These are phyloP conservation scores for Florisuga fusca DNA, from an alignment of 2,797 vertebrate genomes.

Conservation along the genomic window DNA sequence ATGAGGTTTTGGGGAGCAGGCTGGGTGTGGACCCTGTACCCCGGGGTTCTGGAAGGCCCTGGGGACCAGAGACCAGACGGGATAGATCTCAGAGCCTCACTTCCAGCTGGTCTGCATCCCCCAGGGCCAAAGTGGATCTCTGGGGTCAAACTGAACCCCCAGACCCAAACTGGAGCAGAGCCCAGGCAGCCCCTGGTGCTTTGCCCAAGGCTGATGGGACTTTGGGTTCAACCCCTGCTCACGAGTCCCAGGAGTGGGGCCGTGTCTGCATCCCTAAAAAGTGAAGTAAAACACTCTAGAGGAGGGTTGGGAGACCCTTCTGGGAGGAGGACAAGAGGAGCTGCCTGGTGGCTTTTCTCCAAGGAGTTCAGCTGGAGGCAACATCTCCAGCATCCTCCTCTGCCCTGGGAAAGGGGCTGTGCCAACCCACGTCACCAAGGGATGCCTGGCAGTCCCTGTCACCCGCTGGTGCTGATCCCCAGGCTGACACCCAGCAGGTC, in stretches of 20 bases:
- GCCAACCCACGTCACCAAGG: accelerated
- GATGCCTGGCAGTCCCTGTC: background rate
- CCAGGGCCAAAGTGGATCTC: background rate
- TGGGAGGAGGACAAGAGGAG: background rate
- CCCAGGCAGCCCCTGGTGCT: too few relatives aligned
- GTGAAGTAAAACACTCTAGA: background rate
- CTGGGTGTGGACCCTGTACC: accelerated
- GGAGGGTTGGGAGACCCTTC: background rate
- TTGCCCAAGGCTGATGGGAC: too few relatives aligned
- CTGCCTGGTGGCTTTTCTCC: background rate
- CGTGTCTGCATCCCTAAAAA: background rate
- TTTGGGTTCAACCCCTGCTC: background rate
- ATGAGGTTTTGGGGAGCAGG: background rate
- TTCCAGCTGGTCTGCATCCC: background rate
- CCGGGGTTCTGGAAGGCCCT: background rate
- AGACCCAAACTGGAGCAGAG: too few relatives aligned
- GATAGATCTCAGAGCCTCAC: background rate
- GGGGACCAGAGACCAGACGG: too few relatives aligned
- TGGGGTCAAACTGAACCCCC: too few relatives aligned
- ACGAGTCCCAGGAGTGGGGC: background rate
- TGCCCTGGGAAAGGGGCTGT: too few relatives aligned
- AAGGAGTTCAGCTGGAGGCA: too few relatives aligned
- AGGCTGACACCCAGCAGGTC: background rate
- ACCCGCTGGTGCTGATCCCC: background rate
- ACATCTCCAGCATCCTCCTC: too few relatives aligned